Evolutionary conservation across 2,113 vertebrate species (phyloP).

Genomic region (Urocolius indicus): DNA sequence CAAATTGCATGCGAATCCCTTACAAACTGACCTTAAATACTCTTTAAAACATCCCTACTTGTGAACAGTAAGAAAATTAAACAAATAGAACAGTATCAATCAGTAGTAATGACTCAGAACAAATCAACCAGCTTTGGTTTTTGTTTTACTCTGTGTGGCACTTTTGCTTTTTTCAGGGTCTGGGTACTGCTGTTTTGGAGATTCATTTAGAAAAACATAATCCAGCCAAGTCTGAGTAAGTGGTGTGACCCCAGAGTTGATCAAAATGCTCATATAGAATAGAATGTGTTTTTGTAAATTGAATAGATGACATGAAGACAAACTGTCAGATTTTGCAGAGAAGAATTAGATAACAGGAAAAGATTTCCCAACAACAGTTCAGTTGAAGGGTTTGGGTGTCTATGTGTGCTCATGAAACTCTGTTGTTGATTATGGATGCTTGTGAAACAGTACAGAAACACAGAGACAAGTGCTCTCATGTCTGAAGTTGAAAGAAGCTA

Average conservation of each 20-base stretch:
- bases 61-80: not conserved
- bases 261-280: not conserved
- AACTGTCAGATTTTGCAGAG: not conserved
- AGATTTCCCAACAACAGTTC: not conserved
- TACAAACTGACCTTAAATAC: not conserved
- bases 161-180: not conserved
- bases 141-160: not conserved
- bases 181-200: not conserved
- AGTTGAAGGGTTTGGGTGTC: not conserved
- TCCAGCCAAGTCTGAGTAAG: not conserved
- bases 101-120: not conserved
- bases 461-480: rapidly evolving
- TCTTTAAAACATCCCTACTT: not conserved
- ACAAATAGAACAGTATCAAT: not conserved
- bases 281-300: not conserved
- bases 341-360: not conserved
- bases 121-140: not conserved
- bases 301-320: not conserved
- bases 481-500: not conserved
- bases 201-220: not conserved
- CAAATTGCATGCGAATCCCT: not conserved
- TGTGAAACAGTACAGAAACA: not conserved
- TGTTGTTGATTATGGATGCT: not conserved
- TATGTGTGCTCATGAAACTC: not conserved
- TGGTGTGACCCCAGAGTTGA: not conserved